Base-by-base conservation (phyloP, 2,888 invertebrate genomes). In the Nycteola revayana region DNA sequence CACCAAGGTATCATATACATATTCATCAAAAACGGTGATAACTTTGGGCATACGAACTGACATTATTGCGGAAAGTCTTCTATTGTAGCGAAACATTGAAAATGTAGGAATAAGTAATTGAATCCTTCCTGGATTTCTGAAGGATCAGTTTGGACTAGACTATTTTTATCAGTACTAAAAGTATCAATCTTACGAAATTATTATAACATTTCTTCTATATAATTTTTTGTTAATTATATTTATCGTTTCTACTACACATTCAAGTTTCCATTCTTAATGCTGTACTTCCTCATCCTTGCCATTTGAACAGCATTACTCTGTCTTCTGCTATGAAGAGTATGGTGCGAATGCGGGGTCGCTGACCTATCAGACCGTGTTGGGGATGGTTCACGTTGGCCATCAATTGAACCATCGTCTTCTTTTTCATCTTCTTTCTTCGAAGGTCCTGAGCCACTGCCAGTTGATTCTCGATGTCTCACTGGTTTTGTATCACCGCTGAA, bases 401-500 rank as follows among this genome's bases (percentile, higher is more conserved):
- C 67, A 7, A 70, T 14, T 2, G 14, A 14, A 3, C 5, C 14
- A 14, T 75, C 75, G 1, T 77, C 77, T 6, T 37, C 60, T 7
- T 56, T 50, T 6, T 70, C 70, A 9, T 72, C 71, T 8, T 58
- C 63, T 25, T 71, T 64, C 23, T 72, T 75, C 0, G 81, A 74
- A 18, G 63, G 64, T 2, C 66, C 66, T 0, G 83, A 83, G 3
- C 79, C 75, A 41, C 76, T 77, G 2, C 66, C 66, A 2, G 73
- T 72, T 0, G 79, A 65, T 41, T 81, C 84, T 27, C 82, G 75
- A 38, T 90, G 91, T 31, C 90, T 88, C 0, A 94, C 91, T 1
- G 93, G 92, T 58, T 94, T 94, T 0, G 92, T 90, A 26, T 93
- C 92, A 14, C 93, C 93, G 35, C 91, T 92, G 56, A 94, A 94